Evolutionary conservation across 2,797 vertebrate species (phyloP).

Genomic region (Notamacropus eugenii): DNA sequence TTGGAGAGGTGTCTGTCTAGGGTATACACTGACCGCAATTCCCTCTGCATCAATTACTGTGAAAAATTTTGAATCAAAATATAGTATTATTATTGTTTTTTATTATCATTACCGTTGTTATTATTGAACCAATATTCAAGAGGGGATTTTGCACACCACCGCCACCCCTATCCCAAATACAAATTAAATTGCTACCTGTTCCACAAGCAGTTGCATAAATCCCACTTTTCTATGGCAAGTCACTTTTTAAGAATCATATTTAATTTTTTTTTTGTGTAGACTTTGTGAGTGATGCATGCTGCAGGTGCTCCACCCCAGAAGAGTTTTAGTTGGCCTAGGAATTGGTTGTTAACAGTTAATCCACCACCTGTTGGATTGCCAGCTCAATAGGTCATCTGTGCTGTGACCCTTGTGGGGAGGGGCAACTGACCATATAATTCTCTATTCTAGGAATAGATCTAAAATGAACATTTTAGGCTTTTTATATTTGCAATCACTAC

Average conservation of each 20-base stretch:
- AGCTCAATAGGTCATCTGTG: constrained; percentile 77
- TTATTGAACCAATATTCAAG: constrained; percentile 57
- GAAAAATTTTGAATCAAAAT: constrained; percentile 67
- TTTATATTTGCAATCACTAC: constrained; percentile 80
- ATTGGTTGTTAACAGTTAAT: constrained; percentile 64
- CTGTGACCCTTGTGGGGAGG: constrained; percentile 82
- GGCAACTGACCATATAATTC: constrained; percentile 82
- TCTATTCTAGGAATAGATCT: constrained; percentile 90
- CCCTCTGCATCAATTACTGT: constrained; percentile 60
- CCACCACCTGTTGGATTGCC: constrained; percentile 77
- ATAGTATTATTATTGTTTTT: constrained; percentile 55
- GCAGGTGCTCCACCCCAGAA: constrained; percentile 67
- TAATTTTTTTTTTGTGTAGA: constrained; percentile 73
- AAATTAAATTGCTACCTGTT: constrained; percentile 75
- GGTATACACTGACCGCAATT: constrained; percentile 30
- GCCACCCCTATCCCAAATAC: constrained; percentile 50
- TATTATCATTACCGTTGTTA: constrained; percentile 61
- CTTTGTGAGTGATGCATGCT: constrained; percentile 53
- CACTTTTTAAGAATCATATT: constrained; percentile 73
- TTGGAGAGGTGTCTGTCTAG: constrained; percentile 72
- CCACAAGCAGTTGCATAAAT: constrained; percentile 59
- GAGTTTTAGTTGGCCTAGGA: constrained; percentile 70
- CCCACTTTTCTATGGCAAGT: constrained; percentile 77
- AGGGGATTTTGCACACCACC: constrained; percentile 69
- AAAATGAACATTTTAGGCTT: constrained; percentile 83